These are phyloP conservation scores for Scaptomyza reducta DNA, from an alignment of 2,888 invertebrate species.

Conservation along the genomic window DNA sequence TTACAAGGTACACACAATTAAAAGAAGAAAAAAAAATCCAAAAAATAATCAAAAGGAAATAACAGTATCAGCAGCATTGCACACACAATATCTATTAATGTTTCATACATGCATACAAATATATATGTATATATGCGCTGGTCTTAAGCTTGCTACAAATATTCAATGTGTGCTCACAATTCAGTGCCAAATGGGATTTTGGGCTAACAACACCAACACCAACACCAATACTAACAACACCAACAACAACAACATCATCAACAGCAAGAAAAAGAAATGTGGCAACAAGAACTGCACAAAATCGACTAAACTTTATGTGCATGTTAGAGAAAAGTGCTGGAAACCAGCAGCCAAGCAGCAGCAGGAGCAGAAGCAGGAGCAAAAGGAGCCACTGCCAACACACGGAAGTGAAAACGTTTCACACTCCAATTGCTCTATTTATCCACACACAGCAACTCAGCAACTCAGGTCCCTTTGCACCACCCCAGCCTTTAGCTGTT, in stretches of 20 bases:
- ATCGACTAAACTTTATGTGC: conserved; percentile 73
- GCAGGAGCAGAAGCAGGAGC: conserved; percentile 15
- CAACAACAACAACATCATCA: neutral
- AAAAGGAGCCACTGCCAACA: conserved; percentile 43
- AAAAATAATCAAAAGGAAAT: conserved; percentile 1
- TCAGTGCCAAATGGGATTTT: conserved; percentile 77
- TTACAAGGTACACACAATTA: conserved; percentile 39
- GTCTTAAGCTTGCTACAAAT: conserved; percentile 71
- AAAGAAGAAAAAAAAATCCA: neutral
- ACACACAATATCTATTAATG: conserved; percentile 71
- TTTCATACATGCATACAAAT: conserved; percentile 12
- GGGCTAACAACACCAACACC: conserved; percentile 49
- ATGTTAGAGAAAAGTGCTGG: conserved; percentile 70
- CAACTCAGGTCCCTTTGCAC: no score
- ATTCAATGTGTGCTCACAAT: conserved; percentile 75
- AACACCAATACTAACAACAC: conserved; percentile 20
- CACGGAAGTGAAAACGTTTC: conserved; percentile 80
- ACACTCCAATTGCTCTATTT: conserved; percentile 73
- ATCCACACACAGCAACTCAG: no score
- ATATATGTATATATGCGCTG: conserved; percentile 43
- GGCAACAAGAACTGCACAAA: conserved; percentile 40
- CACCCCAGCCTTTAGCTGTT: conserved; percentile 6
- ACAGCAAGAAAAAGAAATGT: conserved; percentile 12
- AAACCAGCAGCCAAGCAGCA: conserved; percentile 39
- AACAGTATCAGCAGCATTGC: conserved; percentile 27